Conservation (phyloP, 2,113 vertebrate species). For the Galemys pyrenaicus region DNA sequence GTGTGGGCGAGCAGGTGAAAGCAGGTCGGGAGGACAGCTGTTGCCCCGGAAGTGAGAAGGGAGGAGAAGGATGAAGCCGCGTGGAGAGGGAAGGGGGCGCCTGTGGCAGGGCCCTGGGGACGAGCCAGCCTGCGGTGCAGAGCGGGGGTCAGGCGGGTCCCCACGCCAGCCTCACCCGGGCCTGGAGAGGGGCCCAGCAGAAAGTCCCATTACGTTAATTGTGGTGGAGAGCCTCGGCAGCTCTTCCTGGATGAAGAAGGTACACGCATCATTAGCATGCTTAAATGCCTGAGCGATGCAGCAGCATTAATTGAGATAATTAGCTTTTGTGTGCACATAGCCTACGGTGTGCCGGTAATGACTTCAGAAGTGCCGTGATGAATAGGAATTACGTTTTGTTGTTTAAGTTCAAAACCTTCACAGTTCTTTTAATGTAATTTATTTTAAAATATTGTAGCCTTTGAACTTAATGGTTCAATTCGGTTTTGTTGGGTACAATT, state of each 20-base stretch:
- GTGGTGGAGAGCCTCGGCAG: slow-evolving; percentile 25
- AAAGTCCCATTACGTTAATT: slow-evolving; percentile 48
- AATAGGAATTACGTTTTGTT: slow-evolving; percentile 73
- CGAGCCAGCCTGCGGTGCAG: too few relatives aligned
- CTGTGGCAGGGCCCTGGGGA: too few relatives aligned
- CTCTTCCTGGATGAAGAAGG: slow-evolving; percentile 34
- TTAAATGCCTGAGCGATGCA: slow-evolving; percentile 56
- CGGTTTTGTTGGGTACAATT: slow-evolving; percentile 48
- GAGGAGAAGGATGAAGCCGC: too few relatives aligned
- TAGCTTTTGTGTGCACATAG: slow-evolving; percentile 61
- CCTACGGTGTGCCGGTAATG: slow-evolving; percentile 64
- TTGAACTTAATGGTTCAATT: slow-evolving; percentile 65
- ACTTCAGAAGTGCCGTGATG: slow-evolving; percentile 71
- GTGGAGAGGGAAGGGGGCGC: too few relatives aligned
- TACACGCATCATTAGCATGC: slow-evolving; percentile 38
- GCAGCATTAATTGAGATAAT: slow-evolving; percentile 68
- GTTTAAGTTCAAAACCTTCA: slow-evolving; percentile 76
- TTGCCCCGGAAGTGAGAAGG: too few relatives aligned
- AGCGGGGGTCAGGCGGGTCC: too few relatives aligned
- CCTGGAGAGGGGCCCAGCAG: slow-evolving; percentile 1
- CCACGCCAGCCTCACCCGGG: too few relatives aligned
- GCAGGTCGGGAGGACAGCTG: too few relatives aligned
- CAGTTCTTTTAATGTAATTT: slow-evolving; percentile 73
- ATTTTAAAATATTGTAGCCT: slow-evolving; percentile 63
- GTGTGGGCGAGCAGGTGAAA: too few relatives aligned